phyloP scores from a whole-genome alignment of 2,113 vertebrate genomes.

The Rhinopithecus roxellana region DNA sequence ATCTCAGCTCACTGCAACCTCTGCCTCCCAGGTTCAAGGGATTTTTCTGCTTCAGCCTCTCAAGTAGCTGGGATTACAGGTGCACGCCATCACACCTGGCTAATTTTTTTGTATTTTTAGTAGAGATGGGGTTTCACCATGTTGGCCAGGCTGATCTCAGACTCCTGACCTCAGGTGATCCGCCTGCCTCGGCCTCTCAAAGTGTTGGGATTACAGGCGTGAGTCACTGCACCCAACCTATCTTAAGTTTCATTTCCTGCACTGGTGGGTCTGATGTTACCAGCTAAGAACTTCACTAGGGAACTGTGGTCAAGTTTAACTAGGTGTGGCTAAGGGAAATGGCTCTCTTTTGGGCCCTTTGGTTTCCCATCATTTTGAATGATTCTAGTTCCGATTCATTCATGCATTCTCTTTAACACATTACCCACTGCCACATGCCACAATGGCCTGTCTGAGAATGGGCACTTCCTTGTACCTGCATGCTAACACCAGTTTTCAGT shows the following conservation, averaged over 20 bases:
- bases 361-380: background rate
- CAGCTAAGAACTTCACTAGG: background rate
- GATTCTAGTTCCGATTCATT: background rate
- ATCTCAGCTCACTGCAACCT: no score
- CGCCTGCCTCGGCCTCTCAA: no score
- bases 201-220: no score
- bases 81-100: no score
- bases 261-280: background rate
- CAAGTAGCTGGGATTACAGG: no score
- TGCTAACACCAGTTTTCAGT: background rate
- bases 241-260: background rate
- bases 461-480: background rate
- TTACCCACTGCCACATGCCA: rapidly evolving
- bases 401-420: rapidly evolving
- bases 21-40: no score
- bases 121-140: no score
- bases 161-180: no score
- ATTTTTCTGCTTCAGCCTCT: no score
- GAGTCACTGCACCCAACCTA: no score
- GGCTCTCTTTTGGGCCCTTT: background rate
- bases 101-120: no score
- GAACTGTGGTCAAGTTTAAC: background rate
- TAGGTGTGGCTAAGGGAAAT: background rate
- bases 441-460: background rate
- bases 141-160: no score